Base-by-base conservation (phyloP, 2,113 vertebrate genomes). In the Prunella fulvescens region DNA sequence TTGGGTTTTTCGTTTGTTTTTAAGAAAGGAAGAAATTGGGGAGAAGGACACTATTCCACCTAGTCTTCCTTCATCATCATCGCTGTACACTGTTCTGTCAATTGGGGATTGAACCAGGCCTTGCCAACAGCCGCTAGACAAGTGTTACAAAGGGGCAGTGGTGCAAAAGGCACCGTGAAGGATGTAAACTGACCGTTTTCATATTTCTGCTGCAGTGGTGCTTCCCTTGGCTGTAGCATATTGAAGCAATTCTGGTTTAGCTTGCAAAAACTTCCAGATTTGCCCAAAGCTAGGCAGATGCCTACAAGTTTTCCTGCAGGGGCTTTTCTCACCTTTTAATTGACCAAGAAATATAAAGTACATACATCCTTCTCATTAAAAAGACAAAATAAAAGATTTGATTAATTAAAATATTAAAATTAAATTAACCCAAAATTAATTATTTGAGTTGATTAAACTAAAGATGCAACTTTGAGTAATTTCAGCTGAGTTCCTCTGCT, bases 41-140 rank as follows among this genome's bases (percentile, higher is more conserved):
- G 35, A 80, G 31, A 66, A 95, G 66, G 62, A 90, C 78, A 39
- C 66, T 84, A 96, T 95, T 96, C 71, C 37, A 56, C 70, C n/a
- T 84, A 88, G 93, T 76, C 51, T 79, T 79, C 54, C 12, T 31
- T 44, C 54, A 28, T 40, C 77, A 93, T 72, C 74, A 20, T 54
- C 77, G 45, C 77, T 20, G 2, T 66, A 76, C 6, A 0, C 23
- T 86, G 22, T 47, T 89, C 62, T 77, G 28, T 42, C 14, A 29
- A 26, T 23, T 8, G 2, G 15, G 31, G 17, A 33, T 8, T 6
- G 48, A 76, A 72, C 64, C 66, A 88, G 73, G 29, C 69, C 73
- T 95, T 94, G 83, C 64, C 50, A 79, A 40, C 7, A 70, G 62
- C 62, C 81, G 64, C 54, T 26, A 53, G 54, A 84, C 35, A 61